Conservation (phyloP, 2,888 invertebrate genomes). For the Deilephila elpenor region DNA sequence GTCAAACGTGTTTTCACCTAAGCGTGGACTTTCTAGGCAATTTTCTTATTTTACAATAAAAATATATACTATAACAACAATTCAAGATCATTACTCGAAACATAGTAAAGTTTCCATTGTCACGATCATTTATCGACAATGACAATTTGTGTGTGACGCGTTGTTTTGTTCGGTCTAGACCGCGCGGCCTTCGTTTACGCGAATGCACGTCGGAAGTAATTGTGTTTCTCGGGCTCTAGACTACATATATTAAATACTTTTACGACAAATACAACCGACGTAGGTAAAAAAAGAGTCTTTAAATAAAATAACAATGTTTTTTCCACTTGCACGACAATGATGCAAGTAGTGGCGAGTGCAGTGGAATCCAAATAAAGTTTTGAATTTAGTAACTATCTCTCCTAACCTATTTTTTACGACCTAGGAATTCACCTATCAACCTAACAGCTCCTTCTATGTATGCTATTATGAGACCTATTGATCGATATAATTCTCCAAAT, state of each 20-base stretch:
- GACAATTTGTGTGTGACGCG: not conserved
- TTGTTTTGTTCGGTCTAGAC: conserved; percentile 3
- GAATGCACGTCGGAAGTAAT: conserved; percentile 23
- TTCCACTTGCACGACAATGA: no score
- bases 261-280: not conserved
- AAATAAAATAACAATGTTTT: no score
- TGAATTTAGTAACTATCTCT: no score
- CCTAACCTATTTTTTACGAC: no score
- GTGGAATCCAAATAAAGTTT: no score
- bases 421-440: no score
- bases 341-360: no score
- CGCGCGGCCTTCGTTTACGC: conserved; percentile 6
- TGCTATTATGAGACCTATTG: no score
- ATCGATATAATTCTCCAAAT: no score
- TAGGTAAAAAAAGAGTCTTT: not conserved
- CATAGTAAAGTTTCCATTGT: not conserved
- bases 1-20: no score
- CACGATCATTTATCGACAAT: conserved; percentile 16
- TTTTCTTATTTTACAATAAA: not conserved
- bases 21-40: not conserved
- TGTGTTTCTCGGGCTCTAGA: conserved; percentile 2
- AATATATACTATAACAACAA: not conserved
- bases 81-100: not conserved
- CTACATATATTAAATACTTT: no score
- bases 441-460: no score